Evolutionary conservation across 2,113 vertebrate species (phyloP).

Genomic region (Dissostichus mawsoni): DNA sequence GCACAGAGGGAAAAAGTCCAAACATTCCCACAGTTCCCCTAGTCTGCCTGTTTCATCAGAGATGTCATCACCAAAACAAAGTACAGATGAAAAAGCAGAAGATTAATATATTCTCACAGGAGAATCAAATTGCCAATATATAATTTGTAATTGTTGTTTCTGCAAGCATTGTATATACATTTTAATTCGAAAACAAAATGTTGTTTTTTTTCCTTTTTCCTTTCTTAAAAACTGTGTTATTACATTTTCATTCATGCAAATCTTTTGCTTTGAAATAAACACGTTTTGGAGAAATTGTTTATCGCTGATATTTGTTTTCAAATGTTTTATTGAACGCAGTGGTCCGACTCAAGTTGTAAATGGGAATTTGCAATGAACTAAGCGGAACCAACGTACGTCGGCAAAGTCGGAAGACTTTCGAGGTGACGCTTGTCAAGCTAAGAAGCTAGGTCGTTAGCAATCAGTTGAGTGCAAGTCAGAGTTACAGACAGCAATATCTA

Average conservation of each 20-base stretch:
- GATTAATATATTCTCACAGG: slow-evolving; percentile 7
- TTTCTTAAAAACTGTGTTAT: background rate
- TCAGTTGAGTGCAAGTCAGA: background rate
- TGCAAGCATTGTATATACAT: background rate
- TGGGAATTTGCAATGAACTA: background rate
- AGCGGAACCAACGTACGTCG: slow-evolving; percentile 43
- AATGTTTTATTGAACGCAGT: no score
- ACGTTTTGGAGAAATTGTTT: background rate
- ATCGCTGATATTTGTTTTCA: background rate
- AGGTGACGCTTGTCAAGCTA: slow-evolving; percentile 26
- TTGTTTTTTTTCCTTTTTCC: background rate
- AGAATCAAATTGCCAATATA: slow-evolving; percentile 1
- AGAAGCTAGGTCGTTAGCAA: slow-evolving; percentile 47
- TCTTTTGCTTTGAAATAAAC: slow-evolving; percentile 57
- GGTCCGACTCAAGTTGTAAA: background rate
- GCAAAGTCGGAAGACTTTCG: background rate
- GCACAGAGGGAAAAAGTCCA: slow-evolving; percentile 69
- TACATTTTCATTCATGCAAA: background rate
- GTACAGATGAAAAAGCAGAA: slow-evolving; percentile 13
- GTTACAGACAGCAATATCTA: background rate
- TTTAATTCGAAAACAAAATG: background rate
- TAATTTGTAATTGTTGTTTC: background rate
- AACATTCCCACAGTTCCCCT: slow-evolving; percentile 57
- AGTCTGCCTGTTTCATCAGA: slow-evolving; percentile 6
- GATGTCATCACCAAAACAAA: background rate